These are phyloP conservation scores for Bombus vancouverensis DNA, from an alignment of 1,140 invertebrate species.

Conservation along the genomic window DNA sequence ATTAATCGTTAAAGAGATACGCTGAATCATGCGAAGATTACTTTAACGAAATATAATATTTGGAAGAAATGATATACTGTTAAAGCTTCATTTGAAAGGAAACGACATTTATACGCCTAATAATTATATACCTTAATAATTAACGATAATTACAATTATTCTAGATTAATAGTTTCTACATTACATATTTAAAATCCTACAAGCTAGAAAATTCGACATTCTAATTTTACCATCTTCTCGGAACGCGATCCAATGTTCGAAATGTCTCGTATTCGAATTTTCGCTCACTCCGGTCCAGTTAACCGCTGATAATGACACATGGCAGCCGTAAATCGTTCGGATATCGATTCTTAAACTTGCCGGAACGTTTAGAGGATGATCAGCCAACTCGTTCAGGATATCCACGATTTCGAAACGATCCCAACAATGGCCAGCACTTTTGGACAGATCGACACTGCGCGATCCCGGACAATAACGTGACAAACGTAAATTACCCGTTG, in stretches of 20 bases:
- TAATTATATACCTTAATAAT: no score
- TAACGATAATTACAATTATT: no score
- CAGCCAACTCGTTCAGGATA: conserved; percentile 43
- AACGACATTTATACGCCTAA: no score
- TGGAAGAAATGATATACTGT: no score
- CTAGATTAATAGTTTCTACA: no score
- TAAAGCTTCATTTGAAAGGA: no score
- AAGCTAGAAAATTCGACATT: background rate
- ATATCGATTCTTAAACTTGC: conserved; percentile 29
- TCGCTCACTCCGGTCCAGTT: background rate
- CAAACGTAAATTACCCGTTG: conserved; percentile 68
- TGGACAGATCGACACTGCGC: conserved; percentile 49
- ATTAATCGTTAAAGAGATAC: no score
- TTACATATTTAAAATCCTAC: background rate
- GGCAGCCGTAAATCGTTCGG: background rate
- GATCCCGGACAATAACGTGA: conserved; percentile 58
- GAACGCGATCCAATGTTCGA: background rate
- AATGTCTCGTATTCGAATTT: background rate
- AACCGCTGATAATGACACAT: background rate
- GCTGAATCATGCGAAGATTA: no score
- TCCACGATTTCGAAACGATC: conserved; percentile 58
- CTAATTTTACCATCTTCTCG: background rate
- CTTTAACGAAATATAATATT: no score
- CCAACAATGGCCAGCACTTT: conserved; percentile 50
- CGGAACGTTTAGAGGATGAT: conserved; percentile 44